phyloP scores from a whole-genome alignment of 2,888 invertebrate genomes.

The Petrophora chlorosata region DNA sequence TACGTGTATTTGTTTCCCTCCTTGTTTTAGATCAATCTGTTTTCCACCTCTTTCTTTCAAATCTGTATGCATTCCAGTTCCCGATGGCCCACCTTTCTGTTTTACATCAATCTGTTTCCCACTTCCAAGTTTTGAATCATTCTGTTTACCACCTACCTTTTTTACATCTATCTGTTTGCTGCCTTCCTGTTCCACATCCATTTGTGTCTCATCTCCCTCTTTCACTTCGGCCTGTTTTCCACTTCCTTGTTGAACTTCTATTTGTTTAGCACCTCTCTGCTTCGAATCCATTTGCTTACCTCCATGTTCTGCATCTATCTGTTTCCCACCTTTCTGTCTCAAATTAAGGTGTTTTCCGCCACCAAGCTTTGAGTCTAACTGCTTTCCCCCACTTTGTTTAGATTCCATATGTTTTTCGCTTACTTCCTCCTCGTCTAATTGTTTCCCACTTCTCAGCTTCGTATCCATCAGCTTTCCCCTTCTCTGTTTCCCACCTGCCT shows the following conservation, averaged over 20 bases:
- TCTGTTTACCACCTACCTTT: not conserved
- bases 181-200: not conserved
- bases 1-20: not conserved
- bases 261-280: not conserved
- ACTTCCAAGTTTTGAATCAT: not conserved
- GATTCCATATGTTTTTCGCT: not conserved
- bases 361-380: conserved; percentile 1
- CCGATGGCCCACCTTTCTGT: too few species aligned
- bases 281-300: not conserved
- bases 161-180: not conserved
- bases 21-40: not conserved
- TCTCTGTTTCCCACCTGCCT: not conserved
- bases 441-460: not conserved
- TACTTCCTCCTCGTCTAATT: not conserved
- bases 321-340: not conserved
- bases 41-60: not conserved
- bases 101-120: not conserved
- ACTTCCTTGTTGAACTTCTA: not conserved
- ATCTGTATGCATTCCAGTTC: too few species aligned
- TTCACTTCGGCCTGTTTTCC: not conserved
- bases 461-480: not conserved
- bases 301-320: not conserved
- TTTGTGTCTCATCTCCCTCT: not conserved
- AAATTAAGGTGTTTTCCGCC: not conserved
- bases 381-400: not conserved